These are phyloP conservation scores for Drosophila bunnanda DNA, from an alignment of 2,888 invertebrate species.

Conservation along the genomic window DNA sequence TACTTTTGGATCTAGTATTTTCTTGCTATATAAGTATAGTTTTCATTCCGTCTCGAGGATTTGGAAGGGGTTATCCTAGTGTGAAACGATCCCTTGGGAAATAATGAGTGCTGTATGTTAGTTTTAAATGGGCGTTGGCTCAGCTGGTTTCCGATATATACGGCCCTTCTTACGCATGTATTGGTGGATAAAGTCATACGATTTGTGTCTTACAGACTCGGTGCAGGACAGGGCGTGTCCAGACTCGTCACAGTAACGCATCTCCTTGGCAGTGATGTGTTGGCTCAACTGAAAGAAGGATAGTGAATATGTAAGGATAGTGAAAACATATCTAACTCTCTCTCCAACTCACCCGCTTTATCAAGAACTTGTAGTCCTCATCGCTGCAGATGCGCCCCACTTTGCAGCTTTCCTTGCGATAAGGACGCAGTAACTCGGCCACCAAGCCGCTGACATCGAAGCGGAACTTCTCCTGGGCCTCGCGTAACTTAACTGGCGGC, in stretches of 20 bases:
- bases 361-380: constrained; percentile 88
- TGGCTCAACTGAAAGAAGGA: constrained; percentile 53
- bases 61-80: neutral
- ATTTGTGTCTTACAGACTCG: constrained; percentile 92
- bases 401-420: constrained; percentile 93
- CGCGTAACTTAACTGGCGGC: constrained; percentile 33
- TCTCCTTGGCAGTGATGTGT: constrained; percentile 68
- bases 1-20: neutral
- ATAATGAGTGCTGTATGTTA: neutral
- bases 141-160: constrained; percentile 82
- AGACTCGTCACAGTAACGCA: constrained; percentile 64
- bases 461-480: constrained; percentile 63
- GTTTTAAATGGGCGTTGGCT: constrained; percentile 35
- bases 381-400: constrained; percentile 93
- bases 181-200: constrained; percentile 96
- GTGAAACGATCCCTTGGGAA: neutral
- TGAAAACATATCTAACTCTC: too few relatives aligned
- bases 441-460: constrained; percentile 68
- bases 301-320: neutral
- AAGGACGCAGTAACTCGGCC: constrained; percentile 86
- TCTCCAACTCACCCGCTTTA: constrained; percentile 59
- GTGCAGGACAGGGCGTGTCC: constrained; percentile 62
- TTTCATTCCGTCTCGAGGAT: neutral
- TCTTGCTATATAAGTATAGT: neutral
- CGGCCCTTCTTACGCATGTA: constrained; percentile 98